Percentiles rank a stretch among this genome's conserved stretches.
phyloP scores from a whole-genome alignment of 2,113 vertebrate species.

The Ursus arctos region DNA sequence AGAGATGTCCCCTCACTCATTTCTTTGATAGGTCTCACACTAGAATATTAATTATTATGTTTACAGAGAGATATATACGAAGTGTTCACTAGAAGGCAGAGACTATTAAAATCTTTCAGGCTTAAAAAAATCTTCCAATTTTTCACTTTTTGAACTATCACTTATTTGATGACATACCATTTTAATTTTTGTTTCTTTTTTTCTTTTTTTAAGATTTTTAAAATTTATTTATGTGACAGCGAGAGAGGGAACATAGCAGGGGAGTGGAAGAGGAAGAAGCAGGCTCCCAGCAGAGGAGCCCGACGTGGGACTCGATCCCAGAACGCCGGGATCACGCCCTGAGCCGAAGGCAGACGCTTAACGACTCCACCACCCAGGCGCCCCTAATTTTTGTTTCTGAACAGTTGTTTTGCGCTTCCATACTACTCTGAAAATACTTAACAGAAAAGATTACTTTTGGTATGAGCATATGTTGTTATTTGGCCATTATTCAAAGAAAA shows the following conservation, averaged over 20 bases:
- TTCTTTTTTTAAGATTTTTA: no score
- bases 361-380: no score
- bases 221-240: no score
- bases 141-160: slow-evolving; percentile 33
- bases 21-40: background rate
- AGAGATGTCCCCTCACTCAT: background rate
- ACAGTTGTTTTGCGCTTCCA: background rate
- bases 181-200: background rate
- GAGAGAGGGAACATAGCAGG: no score
- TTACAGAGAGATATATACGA: background rate
- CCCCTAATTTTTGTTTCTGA: background rate
- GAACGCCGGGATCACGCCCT: no score
- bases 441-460: background rate
- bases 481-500: background rate
- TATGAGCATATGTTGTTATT: background rate
- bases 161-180: background rate
- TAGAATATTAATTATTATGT: background rate
- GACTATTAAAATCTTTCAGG: background rate
- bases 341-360: no score
- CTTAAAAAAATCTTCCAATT: background rate
- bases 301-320: no score
- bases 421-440: background rate
- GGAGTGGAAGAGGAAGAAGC: no score
- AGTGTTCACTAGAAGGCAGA: background rate
- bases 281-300: no score